A percentile compares a stretch with the other conserved stretches of the same genome.
phyloP scores from a whole-genome alignment of 1,140 invertebrate genomes.

The Coboldia fuscipes region DNA sequence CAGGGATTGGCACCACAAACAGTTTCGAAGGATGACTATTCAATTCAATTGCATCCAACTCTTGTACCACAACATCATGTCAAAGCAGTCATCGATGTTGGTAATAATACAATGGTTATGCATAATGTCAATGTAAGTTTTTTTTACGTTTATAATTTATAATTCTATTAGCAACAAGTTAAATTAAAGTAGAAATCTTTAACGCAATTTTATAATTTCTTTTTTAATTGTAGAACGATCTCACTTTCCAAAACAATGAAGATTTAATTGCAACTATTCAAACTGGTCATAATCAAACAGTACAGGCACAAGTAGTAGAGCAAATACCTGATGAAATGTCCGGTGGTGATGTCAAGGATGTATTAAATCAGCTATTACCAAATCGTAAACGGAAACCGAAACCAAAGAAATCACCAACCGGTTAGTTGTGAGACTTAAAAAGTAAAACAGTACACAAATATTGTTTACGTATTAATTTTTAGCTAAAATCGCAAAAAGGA shows the following conservation, averaged over 20 bases:
- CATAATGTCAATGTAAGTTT: too few relatives aligned
- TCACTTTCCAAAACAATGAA: constrained; percentile 11
- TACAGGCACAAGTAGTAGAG: constrained; percentile 20
- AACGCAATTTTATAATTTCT: constrained; percentile 1
- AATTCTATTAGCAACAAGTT: too few relatives aligned
- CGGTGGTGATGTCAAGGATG: constrained; percentile 18
- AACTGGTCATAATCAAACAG: constrained; percentile 18
- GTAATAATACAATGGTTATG: too few relatives aligned
- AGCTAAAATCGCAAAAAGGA: too few relatives aligned
- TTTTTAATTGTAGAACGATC: neutral
- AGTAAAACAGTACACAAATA: neutral
- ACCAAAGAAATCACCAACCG: constrained; percentile 19
- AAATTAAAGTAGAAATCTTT: neutral
- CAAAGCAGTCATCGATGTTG: constrained; percentile 5
- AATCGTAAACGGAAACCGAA: constrained; percentile 22
- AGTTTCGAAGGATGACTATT: constrained; percentile 21
- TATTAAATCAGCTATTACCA: constrained; percentile 23
- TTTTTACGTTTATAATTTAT: too few relatives aligned
- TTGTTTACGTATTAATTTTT: too few relatives aligned
- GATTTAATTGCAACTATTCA: constrained; percentile 19
- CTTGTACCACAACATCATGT: constrained; percentile 19
- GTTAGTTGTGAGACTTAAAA: constrained; percentile 4
- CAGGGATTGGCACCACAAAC: constrained; percentile 31
- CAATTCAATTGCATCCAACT: constrained; percentile 23
- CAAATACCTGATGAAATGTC: constrained; percentile 12